Base-by-base conservation (phyloP, 2,113 vertebrate genomes). In the Coreoperca whiteheadi region DNA sequence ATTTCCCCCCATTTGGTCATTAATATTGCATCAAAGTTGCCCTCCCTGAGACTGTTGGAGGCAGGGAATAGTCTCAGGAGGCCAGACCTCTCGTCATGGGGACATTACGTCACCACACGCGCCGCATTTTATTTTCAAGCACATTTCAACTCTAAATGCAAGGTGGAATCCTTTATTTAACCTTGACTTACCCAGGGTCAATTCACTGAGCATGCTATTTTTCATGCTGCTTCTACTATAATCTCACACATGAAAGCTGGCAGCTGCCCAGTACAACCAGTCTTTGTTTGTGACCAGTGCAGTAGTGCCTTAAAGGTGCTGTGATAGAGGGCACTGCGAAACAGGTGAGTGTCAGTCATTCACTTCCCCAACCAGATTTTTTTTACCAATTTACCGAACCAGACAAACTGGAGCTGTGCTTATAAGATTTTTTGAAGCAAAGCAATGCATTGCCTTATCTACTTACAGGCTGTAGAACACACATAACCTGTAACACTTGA, bases 1-100 rank as follows among this genome's bases (percentile, higher is more conserved):
- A 8, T 93, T 92, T 81, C 68, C 83, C 88, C 89, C 86, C 85
- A 88, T 91, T 90, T 87, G 92, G 88, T 92, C 93, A 93, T 94
- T 92, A 94, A 94, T 92, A 87, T 92, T 94, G 89, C 80, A 94
- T 94, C 82, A 90, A 88, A 87, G 69, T 83, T 83, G 82, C 57
- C 25, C 3, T 32, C 84, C 67, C 77, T 78, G 64, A 89, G 88
- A 83, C 83, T 57, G 76, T 76, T 66, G 83, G 82, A 86, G 91
- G 87, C 21, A 12, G 88, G 57, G 84, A 30, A 11, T 4, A n/a
- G 77, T 70, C 89, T 73, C 87, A 6, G 23, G 88, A 67, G 90
- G 43, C 61, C 86, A 82, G 85, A 87, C 74, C 72, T 63, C 48
- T 59, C 65, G 25, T 72, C 83, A 54, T n/a, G 66, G 89, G 87